A percentile compares a stretch with the other conserved stretches of the same genome.
phyloP scores from a whole-genome alignment of 2,888 invertebrate genomes.

The Cephus rjabovi region DNA sequence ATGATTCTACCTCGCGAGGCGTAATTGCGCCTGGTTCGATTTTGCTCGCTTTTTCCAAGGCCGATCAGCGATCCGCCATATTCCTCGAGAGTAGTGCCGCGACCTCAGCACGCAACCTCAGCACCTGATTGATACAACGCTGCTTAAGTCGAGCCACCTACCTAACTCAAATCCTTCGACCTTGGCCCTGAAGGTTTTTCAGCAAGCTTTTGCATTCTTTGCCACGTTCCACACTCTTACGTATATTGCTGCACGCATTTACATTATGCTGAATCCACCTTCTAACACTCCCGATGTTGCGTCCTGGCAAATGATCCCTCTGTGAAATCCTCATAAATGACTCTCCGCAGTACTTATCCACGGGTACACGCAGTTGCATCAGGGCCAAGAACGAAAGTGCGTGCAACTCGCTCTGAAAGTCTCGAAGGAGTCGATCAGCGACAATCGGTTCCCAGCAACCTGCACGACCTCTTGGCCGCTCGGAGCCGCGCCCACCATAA shows the following conservation, averaged over 20 bases:
- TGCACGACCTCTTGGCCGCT: constrained; percentile 59
- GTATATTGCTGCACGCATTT: neutral
- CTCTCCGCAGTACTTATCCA: neutral
- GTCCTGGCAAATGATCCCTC: neutral
- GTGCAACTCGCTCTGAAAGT: constrained; percentile 39
- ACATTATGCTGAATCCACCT: neutral
- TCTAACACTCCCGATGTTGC: neutral
- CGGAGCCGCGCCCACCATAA: constrained; percentile 56
- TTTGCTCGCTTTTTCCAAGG: constrained; percentile 53
- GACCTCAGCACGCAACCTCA: constrained; percentile 54
- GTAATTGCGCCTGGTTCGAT: constrained; percentile 60
- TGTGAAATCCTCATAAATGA: neutral
- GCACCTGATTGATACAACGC: constrained; percentile 43
- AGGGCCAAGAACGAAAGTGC: constrained; percentile 26
- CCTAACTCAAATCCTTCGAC: neutral
- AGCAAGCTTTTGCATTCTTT: neutral
- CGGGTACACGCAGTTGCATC: neutral
- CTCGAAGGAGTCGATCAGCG: constrained; percentile 44
- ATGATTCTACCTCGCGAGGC: constrained; percentile 46
- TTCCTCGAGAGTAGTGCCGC: constrained; percentile 37
- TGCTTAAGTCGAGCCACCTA: neutral
- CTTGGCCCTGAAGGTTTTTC: neutral
- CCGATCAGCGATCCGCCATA: constrained; percentile 37
- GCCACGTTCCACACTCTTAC: neutral
- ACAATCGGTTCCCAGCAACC: constrained; percentile 59